phyloP scores from a whole-genome alignment of 2,888 invertebrate genomes.

The Cylloceria caligata region DNA sequence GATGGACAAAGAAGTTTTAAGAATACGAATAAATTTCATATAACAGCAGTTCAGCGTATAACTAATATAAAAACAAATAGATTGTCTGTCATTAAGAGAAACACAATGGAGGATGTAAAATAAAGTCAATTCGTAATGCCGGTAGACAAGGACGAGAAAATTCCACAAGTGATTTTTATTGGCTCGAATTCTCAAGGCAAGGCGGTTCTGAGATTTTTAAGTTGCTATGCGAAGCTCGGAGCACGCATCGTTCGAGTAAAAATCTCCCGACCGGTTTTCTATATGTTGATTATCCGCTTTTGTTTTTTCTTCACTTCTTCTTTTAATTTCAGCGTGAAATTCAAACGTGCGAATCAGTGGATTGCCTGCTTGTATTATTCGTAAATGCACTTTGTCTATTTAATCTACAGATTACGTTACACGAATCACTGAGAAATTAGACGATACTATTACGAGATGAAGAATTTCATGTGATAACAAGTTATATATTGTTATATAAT shows the following conservation, averaged over 20 bases:
- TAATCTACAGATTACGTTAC: neutral
- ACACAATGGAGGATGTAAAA: neutral
- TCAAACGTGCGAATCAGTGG: neutral
- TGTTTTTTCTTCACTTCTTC: conserved; percentile 17
- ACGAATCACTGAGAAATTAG: neutral
- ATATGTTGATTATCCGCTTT: conserved; percentile 62
- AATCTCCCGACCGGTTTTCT: conserved; percentile 76
- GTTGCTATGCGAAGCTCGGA: conserved; percentile 31
- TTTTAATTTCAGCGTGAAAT: conserved; percentile 1
- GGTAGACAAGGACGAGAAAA: conserved; percentile 34
- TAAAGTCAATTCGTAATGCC: neutral
- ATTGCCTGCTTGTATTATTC: neutral
- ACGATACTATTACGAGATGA: conserved; percentile 29
- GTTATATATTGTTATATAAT: no score
- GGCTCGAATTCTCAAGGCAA: conserved; percentile 74
- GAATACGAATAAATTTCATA: neutral
- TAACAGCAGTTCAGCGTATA: neutral
- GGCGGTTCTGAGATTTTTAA: conserved; percentile 68
- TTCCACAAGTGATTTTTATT: conserved; percentile 53
- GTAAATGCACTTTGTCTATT: neutral
- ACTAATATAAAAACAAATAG: neutral
- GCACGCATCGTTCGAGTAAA: conserved; percentile 61
- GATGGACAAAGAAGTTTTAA: neutral
- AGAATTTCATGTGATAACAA: neutral
- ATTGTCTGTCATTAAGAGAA: neutral